These are phyloP conservation scores for Scophthalmus maximus DNA, from an alignment of 2,113 vertebrate species.

Conservation along the genomic window DNA sequence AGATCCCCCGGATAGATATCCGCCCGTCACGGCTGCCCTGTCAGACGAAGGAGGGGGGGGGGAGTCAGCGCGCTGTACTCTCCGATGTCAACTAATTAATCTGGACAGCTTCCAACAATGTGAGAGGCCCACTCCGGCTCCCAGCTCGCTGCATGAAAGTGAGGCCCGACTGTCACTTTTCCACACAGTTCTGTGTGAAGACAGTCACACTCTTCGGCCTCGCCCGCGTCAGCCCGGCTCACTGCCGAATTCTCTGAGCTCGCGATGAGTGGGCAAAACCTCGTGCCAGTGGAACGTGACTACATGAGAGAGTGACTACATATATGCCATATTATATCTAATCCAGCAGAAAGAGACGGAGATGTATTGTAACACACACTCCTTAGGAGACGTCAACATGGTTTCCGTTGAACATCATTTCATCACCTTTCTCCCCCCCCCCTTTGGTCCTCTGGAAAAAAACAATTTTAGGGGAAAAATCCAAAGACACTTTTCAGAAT, in stretches of 20 bases:
- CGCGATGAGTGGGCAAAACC: too few species aligned
- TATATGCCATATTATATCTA: too few species aligned
- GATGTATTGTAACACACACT: background rate
- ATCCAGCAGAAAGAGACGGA: too few species aligned
- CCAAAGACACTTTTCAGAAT: background rate
- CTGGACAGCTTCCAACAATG: conserved; percentile 75
- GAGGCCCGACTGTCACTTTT: conserved; percentile 66
- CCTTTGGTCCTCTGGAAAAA: conserved; percentile 19
- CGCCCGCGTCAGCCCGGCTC: conserved; percentile 17
- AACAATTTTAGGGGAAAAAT: conserved; percentile 34
- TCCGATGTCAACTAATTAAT: conserved; percentile 78
- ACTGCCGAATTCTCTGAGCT: conserved; percentile 25
- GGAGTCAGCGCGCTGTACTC: conserved; percentile 56
- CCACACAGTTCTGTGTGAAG: conserved; percentile 35
- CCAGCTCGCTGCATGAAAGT: conserved; percentile 60
- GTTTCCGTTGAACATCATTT: conserved; percentile 14
- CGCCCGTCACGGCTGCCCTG: conserved; percentile 48
- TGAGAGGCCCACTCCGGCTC: conserved; percentile 60
- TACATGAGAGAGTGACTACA: background rate
- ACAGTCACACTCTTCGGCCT: conserved; percentile 52
- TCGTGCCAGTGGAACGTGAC: conserved; percentile 8
- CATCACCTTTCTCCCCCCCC: conserved; percentile 15
- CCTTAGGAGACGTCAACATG: background rate
- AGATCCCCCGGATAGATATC: conserved; percentile 64
- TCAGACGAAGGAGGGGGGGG: conserved; percentile 40